Conservation (phyloP, 2,888 invertebrate genomes). For the Pharmacophagus antenor region DNA sequence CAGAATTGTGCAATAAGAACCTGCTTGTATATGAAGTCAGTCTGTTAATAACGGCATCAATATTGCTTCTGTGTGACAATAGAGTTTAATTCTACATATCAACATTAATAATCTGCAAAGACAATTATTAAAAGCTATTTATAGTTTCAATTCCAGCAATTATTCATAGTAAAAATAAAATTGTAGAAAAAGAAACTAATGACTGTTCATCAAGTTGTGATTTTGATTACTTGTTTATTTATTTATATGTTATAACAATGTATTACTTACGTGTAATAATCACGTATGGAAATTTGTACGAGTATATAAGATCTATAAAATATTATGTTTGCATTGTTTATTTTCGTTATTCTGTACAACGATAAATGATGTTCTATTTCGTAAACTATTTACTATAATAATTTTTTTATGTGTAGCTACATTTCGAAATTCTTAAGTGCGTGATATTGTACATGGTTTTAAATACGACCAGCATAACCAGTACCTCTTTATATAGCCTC, state of each 20-base stretch:
- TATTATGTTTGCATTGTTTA: background rate
- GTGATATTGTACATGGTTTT: background rate
- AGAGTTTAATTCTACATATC: slow-evolving; percentile 21
- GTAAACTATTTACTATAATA: background rate
- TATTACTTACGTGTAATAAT: background rate
- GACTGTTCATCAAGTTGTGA: slow-evolving; percentile 3
- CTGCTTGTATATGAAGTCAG: slow-evolving; percentile 1
- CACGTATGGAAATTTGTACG: background rate
- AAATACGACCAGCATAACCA: background rate
- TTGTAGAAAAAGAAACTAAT: slow-evolving; percentile 7
- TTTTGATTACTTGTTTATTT: background rate
- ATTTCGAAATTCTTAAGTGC: background rate
- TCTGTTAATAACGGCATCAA: slow-evolving; percentile 3
- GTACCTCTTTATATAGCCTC: too few species aligned
- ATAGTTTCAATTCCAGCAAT: slow-evolving; percentile 21
- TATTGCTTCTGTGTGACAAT: slow-evolving; percentile 10
- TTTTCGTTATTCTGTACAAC: background rate
- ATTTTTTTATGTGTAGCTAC: background rate
- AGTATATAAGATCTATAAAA: too few species aligned
- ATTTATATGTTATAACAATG: background rate
- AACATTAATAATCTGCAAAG: slow-evolving; percentile 21
- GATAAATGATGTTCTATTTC: background rate
- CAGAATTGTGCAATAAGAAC: background rate
- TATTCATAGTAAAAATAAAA: slow-evolving; percentile 13
- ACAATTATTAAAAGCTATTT: slow-evolving; percentile 26